These are phyloP conservation scores for Pelecanus crispus DNA, from an alignment of 2,113 vertebrate species.

Conservation along the genomic window DNA sequence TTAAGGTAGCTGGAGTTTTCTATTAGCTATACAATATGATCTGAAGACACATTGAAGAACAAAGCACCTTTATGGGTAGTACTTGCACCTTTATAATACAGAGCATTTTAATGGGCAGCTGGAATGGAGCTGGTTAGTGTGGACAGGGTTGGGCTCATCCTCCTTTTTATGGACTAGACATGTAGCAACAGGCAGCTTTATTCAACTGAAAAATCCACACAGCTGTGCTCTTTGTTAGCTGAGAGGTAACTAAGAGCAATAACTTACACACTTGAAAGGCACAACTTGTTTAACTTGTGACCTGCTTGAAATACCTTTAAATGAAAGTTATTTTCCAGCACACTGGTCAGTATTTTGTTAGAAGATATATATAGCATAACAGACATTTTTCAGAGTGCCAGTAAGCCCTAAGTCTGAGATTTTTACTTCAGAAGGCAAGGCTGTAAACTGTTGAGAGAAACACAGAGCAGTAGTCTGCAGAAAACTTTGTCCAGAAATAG, in stretches of 20 bases:
- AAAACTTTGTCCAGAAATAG: slow-evolving; percentile 3
- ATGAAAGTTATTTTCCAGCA: neutral
- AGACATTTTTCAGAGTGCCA: neutral
- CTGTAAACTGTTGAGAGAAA: neutral
- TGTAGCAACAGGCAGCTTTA: neutral
- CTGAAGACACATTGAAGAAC: neutral
- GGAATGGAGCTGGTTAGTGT: neutral
- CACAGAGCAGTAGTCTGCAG: neutral
- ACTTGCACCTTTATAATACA: neutral
- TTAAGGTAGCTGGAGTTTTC: neutral
- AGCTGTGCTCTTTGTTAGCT: neutral
- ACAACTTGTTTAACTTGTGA: neutral
- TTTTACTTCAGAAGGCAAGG: slow-evolving; percentile 18
- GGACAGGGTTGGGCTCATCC: neutral
- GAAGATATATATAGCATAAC: neutral
- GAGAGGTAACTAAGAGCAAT: neutral
- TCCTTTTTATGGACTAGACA: neutral
- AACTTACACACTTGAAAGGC: neutral
- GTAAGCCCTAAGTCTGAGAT: neutral
- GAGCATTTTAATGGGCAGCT: neutral
- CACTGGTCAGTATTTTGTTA: neutral
- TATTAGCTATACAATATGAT: neutral
- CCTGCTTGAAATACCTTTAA: neutral
- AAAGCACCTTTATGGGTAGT: neutral
- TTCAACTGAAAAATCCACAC: neutral